phyloP scores from a whole-genome alignment of 2,797 vertebrate species.

The Falco rusticolus region DNA sequence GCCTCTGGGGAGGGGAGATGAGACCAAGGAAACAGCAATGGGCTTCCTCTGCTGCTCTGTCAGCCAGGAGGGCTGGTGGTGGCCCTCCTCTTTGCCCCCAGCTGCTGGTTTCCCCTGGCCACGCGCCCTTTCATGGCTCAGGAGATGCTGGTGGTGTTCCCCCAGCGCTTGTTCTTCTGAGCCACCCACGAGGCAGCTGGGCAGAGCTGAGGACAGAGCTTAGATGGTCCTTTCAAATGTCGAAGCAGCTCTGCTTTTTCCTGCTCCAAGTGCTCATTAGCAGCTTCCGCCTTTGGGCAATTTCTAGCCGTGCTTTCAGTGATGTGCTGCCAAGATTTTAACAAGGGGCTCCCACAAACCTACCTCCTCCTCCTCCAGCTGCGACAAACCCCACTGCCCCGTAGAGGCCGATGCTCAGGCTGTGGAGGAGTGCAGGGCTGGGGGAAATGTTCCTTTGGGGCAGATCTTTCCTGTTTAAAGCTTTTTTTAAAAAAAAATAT shows the following conservation, averaged over 20 bases:
- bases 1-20: neutral
- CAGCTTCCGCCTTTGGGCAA: neutral
- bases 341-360: conserved; percentile 28
- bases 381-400: neutral
- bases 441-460: neutral
- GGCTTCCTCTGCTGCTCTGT: neutral
- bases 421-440: neutral
- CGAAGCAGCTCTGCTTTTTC: neutral
- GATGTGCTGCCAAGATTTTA: conserved; percentile 51
- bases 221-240: neutral
- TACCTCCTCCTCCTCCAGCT: conserved; percentile 4
- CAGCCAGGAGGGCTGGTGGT: neutral
- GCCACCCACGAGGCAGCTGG: neutral
- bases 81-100: neutral
- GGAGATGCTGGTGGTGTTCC: neutral
- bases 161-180: neutral
- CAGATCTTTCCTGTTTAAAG: neutral
- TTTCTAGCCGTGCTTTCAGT: neutral
- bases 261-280: neutral
- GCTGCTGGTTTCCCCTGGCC: neutral
- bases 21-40: neutral
- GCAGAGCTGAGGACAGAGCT: neutral
- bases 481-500: neutral
- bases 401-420: neutral
- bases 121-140: neutral